Conservation (phyloP, 2,113 vertebrate species). For the Campylomormyrus tamandua region DNA sequence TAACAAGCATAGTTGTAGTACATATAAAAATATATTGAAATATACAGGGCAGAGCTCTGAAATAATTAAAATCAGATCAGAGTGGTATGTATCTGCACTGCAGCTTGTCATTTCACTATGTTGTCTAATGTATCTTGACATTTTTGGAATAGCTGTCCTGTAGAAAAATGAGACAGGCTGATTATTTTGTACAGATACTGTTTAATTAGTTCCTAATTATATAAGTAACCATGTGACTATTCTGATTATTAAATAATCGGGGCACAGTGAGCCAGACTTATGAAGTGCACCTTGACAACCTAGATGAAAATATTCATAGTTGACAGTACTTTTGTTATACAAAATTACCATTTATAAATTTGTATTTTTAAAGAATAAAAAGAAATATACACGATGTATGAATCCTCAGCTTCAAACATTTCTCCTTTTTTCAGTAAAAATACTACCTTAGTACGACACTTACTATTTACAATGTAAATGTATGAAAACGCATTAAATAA, state of each 20-base stretch:
- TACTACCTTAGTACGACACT: not conserved
- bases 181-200: not conserved
- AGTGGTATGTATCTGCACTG: not conserved
- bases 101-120: not conserved
- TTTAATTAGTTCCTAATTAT: conserved; percentile 7
- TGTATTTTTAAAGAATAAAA: not conserved
- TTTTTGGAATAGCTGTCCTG: not conserved
- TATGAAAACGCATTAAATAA: not conserved
- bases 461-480: not conserved
- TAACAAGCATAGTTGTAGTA: not conserved
- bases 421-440: not conserved
- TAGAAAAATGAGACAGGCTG: not conserved
- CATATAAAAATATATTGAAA: not conserved
- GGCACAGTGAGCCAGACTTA: not conserved
- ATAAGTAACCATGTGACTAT: not conserved
- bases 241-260: not conserved
- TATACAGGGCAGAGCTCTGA: not conserved
- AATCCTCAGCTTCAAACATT: not conserved
- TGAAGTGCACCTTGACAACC: not conserved
- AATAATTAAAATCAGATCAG: not conserved
- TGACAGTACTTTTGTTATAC: not conserved
- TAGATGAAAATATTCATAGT: not conserved
- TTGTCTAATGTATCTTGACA: not conserved
- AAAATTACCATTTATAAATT: not conserved
- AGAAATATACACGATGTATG: not conserved